Evolutionary conservation across 2,113 vertebrate species (phyloP), one percentile per base, ranked within the genome.

Genomic region (Phalacrocorax carbo): DNA sequence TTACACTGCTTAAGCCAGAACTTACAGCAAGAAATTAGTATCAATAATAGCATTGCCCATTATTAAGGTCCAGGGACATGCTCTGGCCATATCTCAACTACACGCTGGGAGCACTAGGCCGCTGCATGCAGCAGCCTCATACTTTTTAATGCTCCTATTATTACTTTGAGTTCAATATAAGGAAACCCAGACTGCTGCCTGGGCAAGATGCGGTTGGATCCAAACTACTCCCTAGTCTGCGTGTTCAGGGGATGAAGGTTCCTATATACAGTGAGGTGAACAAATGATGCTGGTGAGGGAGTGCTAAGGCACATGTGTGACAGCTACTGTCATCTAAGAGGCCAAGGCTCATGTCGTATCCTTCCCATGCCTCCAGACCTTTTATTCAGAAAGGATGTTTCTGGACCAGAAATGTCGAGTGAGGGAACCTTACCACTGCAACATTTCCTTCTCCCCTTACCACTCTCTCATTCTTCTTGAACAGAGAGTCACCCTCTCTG

Each of bases 61-160:
- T 95, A 96, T 95, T 96, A 95, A 95, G 88, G 91, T 92, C 83
- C 69, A 89, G 94, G 93, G 94, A 95, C n/a, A 5, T 38, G 73
- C 51, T 91, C 86, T 86, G 77, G 80, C 60, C n/a, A 18, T 86
- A 77, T 92, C 86, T 95, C 88, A 92, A 7, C 83, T 84, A 86
- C 86, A 88, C 88, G 42, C 72, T 86, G 93, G 93, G 91, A 88
- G 86, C 88, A 88, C 70, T 61, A 85, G 82, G 58, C 78, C 75
- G 90, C 66, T 36, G 82, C 51, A 62, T 82, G 29, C 68, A 73
- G 86, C 80, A 86, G 64, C 34, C 81, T 95, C 83, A 60, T 72
- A 77, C 1, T 4, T 84, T 87, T 95, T 95, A 84, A 91, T 91
- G 72, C 72, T 89, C 80, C 46, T 95, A 29, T 91, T 93, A 96